Percentiles rank a stretch among this genome's conserved stretches.
Evolutionary conservation across 1,140 invertebrate genomes (phyloP).

Genomic region (Panagrolaimus sp.): DNA sequence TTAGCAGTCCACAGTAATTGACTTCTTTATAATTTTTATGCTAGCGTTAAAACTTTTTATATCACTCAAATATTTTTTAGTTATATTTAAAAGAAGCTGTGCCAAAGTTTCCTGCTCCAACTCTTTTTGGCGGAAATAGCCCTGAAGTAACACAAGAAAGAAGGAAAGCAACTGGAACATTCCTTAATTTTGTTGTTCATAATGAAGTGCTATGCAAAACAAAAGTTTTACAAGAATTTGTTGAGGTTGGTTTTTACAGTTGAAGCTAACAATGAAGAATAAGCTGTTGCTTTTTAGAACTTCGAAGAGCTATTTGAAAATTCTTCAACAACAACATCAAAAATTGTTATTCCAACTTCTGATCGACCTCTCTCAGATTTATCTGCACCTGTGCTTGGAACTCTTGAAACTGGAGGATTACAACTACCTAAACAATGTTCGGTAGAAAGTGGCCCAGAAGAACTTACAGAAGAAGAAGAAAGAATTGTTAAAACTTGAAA

Average conservation of each 20-base stretch:
- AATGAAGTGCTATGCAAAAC: slow-evolving; percentile 45
- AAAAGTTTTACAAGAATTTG: slow-evolving; percentile 29
- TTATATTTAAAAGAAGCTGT: slow-evolving; percentile 44
- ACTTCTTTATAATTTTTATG: too few species aligned
- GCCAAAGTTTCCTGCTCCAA: slow-evolving; percentile 31
- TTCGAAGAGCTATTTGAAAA: slow-evolving; percentile 1
- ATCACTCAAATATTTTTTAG: slow-evolving; percentile 4
- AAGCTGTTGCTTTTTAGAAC: background rate
- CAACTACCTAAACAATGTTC: background rate
- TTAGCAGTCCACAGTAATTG: too few species aligned
- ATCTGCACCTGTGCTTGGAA: background rate
- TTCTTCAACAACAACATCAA: background rate
- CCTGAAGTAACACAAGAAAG: slow-evolving; percentile 37
- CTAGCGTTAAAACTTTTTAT: too few species aligned
- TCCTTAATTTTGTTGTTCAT: slow-evolving; percentile 41
- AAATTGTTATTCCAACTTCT: background rate
- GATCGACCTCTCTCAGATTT: background rate
- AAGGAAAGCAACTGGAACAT: slow-evolving; percentile 27
- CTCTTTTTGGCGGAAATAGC: slow-evolving; percentile 38
- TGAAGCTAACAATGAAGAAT: background rate
- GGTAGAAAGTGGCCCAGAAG: background rate
- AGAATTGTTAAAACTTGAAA: background rate
- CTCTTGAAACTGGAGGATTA: background rate
- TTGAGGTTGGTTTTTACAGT: slow-evolving; percentile 28
- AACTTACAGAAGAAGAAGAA: slow-evolving; percentile 10